These are phyloP conservation scores for Heterotis niloticus DNA, from an alignment of 2,113 vertebrate species.

Conservation along the genomic window DNA sequence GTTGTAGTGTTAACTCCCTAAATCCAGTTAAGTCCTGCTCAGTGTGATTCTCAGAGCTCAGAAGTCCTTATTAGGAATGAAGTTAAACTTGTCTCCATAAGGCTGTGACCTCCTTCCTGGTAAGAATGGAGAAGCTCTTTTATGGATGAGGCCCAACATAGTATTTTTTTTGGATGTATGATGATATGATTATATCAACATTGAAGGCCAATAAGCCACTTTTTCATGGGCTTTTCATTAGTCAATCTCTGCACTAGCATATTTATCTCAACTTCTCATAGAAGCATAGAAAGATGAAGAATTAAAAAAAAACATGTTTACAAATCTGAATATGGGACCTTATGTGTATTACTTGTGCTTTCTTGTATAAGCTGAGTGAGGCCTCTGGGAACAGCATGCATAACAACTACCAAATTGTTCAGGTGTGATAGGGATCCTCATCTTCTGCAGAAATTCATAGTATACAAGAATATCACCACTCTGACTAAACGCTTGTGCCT, in stretches of 20 bases:
- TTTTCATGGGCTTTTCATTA: background rate
- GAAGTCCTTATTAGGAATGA: conserved; percentile 2
- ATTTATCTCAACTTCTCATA: background rate
- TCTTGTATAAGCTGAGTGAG: too few relatives aligned
- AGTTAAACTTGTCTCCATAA: background rate
- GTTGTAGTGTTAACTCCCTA: background rate
- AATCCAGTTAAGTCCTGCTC: conserved; percentile 15
- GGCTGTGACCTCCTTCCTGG: background rate
- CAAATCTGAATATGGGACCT: too few relatives aligned
- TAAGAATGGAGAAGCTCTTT: background rate
- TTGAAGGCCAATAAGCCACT: background rate
- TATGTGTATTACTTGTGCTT: too few relatives aligned
- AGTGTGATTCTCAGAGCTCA: background rate
- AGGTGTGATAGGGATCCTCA: too few relatives aligned
- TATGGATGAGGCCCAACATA: background rate
- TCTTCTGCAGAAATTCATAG: too few relatives aligned
- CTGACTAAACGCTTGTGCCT: too few relatives aligned
- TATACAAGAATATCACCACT: too few relatives aligned
- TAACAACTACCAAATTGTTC: too few relatives aligned
- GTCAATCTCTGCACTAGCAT: background rate
- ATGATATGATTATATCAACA: background rate
- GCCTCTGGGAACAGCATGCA: too few relatives aligned
- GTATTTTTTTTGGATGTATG: background rate
- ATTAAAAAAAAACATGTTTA: too few relatives aligned
- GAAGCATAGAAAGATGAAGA: background rate